Base-by-base conservation (phyloP, 2,113 vertebrate species). In the Edolisoma coerulescens region DNA sequence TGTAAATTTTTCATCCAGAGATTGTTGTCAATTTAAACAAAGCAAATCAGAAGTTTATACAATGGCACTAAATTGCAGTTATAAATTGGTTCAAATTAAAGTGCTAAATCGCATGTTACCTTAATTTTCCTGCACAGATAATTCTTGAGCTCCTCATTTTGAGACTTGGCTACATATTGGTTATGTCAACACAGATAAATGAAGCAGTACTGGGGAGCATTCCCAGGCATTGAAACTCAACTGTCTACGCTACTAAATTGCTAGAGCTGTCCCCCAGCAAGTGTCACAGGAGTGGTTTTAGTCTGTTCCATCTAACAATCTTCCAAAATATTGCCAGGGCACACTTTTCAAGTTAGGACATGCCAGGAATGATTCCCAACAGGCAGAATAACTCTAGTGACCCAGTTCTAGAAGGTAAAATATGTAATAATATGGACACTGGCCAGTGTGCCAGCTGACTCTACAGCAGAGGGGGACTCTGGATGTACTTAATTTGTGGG, bases 211-310 rank as follows among this genome's bases (percentile, higher is more conserved):
- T 1, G 2, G 17, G 19, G 56, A 95, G n/a, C 33, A 74, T 81
- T 93, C 60, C 76, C 33, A 73, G 67, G 70, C 53, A 69, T 4
- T 87, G 74, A 84, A 89, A 89, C 33, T 47, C 24, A n/a, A 56
- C 61, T 65, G 50, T 27, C 54, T 53, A 5, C 0, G 0, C 59
- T 86, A 87, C 77, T 89, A 84, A 89, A 86, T 77, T 84, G 76
- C 70, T 93, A 84, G n/a, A 90, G 73, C 54, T 92, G 86, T 86
- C 86, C 88, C 92, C 84, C 76, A 93, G 86, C 88, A 93, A 74
- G 95, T 92, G 92, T 73, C 83, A 70, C 76, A 59, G 64, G 76
- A 95, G 37, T 60, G 73, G 6, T 80, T 93, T 86, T 70, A 83
- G 39, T 65, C 75, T 83, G 68, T 56, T 93, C 59, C 80, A 93